Evolutionary conservation across 1,140 invertebrate species (phyloP), one percentile per base, ranked within the genome.

Genomic region (Orchesella cincta): DNA sequence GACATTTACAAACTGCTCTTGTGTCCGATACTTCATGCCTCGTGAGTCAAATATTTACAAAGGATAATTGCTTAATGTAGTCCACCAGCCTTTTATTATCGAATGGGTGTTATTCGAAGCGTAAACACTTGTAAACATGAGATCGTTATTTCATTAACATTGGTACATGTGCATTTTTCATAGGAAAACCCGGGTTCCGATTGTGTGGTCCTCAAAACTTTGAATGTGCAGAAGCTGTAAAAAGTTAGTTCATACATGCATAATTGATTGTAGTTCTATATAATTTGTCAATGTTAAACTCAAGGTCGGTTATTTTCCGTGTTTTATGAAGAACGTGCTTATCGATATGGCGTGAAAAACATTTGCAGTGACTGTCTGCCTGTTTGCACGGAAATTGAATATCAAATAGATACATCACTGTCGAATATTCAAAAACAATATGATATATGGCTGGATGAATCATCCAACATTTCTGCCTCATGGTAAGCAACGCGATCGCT

Each of bases 1-100:
- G 29, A 71, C 67, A 8, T 26, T 34, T 12, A 28, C 67, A 71
- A 31, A 71, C 16, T 71, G 67, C 34, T 31, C 29, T 20, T 71
- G 67, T 23, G 67, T 71, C 14, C 12, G 31, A 36, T 33, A 71
- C 67, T 82, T 90, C 89, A 64, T 82, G 34, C 34, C 39, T 18
- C 16, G 35, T 46, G 20, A 23, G 28, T 29, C 8, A 46, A 2
- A 29, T 73, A 12, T 5, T 46, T 16, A 46, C 5, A 57, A n/a
- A n/a, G 26, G n/a, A 12, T 57, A n/a, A n/a, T 57, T 57, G 8
- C 39, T 46, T 46, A 8, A 20, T 20, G 20, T 8, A 57, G 54
- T 57, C 26, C 39, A 46, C 26, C 54, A 57, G 23, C 54, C 8
- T 57, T 57, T 57, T 57, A 57, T 23, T 12, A 18, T 8, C 39